phyloP scores from a whole-genome alignment of 1,140 invertebrate genomes.

The Capitella teleta region DNA sequence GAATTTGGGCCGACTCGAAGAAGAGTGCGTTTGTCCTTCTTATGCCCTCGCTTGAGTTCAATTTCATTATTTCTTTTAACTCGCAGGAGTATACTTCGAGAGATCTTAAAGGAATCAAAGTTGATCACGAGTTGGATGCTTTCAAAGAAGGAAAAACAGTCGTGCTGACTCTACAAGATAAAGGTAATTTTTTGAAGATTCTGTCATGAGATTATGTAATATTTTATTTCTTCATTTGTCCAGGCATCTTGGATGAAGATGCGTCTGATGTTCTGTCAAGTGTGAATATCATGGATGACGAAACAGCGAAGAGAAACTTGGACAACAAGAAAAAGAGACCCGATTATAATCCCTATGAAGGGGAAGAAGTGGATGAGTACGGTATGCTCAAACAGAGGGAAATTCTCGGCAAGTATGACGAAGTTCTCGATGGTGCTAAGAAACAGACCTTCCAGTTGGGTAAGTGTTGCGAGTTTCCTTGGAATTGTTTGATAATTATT shows the following conservation, averaged over 20 bases:
- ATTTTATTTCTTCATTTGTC: constrained; percentile 9
- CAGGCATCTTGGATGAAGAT: constrained; percentile 66
- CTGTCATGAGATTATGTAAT: too few species aligned
- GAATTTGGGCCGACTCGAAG: constrained; percentile 54
- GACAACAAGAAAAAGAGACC: constrained; percentile 67
- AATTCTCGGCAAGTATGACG: not conserved
- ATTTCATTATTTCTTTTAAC: not conserved
- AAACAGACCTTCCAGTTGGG: constrained; percentile 73
- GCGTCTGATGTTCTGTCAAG: constrained; percentile 83
- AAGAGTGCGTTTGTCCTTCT: too few species aligned
- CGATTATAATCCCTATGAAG: constrained; percentile 74
- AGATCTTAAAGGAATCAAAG: constrained; percentile 69
- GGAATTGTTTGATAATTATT: not conserved
- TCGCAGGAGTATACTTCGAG: constrained; percentile 28
- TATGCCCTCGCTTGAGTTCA: not conserved
- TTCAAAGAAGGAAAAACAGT: constrained; percentile 75
- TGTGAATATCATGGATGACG: constrained; percentile 89
- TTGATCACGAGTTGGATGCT: constrained; percentile 68
- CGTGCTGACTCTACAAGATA: constrained; percentile 88
- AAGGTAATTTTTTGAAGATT: constrained; percentile 45
- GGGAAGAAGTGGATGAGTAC: constrained; percentile 70
- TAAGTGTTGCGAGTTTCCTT: constrained; percentile 16
- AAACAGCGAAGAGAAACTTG: constrained; percentile 79
- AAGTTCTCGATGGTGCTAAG: constrained; percentile 47
- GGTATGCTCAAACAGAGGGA: constrained; percentile 52